phyloP scores from a whole-genome alignment of 1,140 invertebrate species.

The Prorops nasuta region DNA sequence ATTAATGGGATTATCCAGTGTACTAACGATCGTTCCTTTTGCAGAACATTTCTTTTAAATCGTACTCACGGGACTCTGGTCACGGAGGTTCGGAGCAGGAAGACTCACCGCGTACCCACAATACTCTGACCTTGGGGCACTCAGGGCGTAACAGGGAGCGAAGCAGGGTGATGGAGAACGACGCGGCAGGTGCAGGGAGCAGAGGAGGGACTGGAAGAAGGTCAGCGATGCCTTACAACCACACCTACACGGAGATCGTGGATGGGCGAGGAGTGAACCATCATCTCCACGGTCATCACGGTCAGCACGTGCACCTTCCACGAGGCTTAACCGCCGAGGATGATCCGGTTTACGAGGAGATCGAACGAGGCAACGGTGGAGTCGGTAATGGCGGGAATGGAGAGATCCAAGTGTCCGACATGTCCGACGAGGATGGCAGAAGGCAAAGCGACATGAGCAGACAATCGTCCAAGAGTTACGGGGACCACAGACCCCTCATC shows the following conservation, averaged over 20 bases:
- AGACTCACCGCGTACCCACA: slow-evolving; percentile 63
- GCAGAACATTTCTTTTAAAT: slow-evolving; percentile 74
- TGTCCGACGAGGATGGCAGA: slow-evolving; percentile 76
- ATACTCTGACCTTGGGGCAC: slow-evolving; percentile 51
- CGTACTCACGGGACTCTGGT: slow-evolving; percentile 65
- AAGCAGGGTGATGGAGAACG: slow-evolving; percentile 27
- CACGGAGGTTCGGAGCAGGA: slow-evolving; percentile 66
- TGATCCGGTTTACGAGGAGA: slow-evolving; percentile 81
- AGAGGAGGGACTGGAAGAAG: slow-evolving; percentile 41
- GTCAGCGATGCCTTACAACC: slow-evolving; percentile 61
- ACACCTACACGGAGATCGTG: slow-evolving; percentile 66
- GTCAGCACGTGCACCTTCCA: slow-evolving; percentile 35
- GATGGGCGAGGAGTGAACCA: slow-evolving; percentile 50
- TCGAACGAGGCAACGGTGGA: slow-evolving; percentile 62
- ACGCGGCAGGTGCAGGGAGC: slow-evolving; percentile 21
- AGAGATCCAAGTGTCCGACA: slow-evolving; percentile 73
- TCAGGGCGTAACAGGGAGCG: slow-evolving; percentile 31
- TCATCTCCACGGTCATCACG: slow-evolving; percentile 44
- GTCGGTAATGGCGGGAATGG: slow-evolving; percentile 21
- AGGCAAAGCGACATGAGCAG: slow-evolving; percentile 75
- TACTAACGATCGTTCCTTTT: slow-evolving; percentile 31
- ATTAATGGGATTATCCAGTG: no score
- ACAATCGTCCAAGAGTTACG: slow-evolving; percentile 76
- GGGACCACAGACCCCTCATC: slow-evolving; percentile 75
- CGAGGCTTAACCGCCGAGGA: slow-evolving; percentile 56